A percentile compares a stretch with the other conserved stretches of the same genome.
Evolutionary conservation across 2,113 vertebrate species (phyloP).

Genomic region (Austrofundulus limnaeus): DNA sequence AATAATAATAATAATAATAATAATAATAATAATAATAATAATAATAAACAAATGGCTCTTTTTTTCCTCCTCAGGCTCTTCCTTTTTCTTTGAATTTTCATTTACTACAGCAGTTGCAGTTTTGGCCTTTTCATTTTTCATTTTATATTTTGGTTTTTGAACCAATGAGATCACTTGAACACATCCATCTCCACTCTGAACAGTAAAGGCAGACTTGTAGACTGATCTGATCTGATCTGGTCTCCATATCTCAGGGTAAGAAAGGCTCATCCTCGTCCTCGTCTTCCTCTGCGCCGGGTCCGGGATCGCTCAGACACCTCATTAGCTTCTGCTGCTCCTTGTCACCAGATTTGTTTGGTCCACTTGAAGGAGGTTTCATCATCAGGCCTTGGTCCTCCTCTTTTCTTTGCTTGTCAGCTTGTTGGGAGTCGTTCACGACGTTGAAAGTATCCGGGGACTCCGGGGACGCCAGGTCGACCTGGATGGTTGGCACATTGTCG

Average conservation of each 20-base stretch:
- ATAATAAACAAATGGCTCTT: slow-evolving; percentile 68
- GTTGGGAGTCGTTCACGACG: slow-evolving; percentile 81
- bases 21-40: too few species aligned
- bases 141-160: slow-evolving; percentile 44
- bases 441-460: slow-evolving; percentile 88
- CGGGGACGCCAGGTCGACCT: slow-evolving; percentile 91
- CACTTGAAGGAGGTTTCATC: slow-evolving; percentile 79
- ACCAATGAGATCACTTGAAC: too few species aligned
- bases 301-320: slow-evolving; percentile 95
- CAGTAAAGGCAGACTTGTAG: background rate
- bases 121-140: slow-evolving; percentile 66
- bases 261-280: slow-evolving; percentile 91
- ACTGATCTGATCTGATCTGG: slow-evolving; percentile 7
- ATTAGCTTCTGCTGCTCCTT: slow-evolving; percentile 85
- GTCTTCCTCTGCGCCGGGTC: slow-evolving; percentile 85
- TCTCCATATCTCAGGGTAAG: slow-evolving; percentile 74
- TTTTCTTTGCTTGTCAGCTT: slow-evolving; percentile 42
- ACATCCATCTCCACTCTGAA: slow-evolving; percentile 5
- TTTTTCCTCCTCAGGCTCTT: slow-evolving; percentile 24
- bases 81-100: slow-evolving; percentile 33
- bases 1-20: too few species aligned
- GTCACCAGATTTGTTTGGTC: slow-evolving; percentile 59
- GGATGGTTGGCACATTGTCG: slow-evolving; percentile 84
- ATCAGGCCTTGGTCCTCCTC: slow-evolving; percentile 78
- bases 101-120: slow-evolving; percentile 53